Conservation (phyloP, 2,888 invertebrate genomes). For the Platycnemis pennipes region DNA sequence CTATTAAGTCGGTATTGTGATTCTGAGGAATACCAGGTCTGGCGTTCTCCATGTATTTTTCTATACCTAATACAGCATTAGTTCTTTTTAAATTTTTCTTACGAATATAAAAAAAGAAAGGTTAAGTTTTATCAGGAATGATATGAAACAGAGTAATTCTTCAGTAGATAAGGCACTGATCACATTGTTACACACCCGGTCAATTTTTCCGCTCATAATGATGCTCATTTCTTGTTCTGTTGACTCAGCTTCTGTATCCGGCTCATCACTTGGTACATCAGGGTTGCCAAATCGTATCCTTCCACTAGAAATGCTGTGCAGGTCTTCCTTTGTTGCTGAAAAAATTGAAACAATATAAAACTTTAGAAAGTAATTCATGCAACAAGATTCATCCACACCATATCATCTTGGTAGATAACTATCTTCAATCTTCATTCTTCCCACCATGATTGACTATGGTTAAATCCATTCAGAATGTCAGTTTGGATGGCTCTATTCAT, state of each 20-base stretch:
- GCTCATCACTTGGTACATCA: neutral
- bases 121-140: neutral
- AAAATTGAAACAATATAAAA: neutral
- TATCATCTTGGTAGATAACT: neutral
- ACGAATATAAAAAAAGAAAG: neutral
- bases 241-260: neutral
- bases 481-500: too few species aligned
- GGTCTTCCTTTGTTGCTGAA: neutral
- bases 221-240: neutral
- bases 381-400: neutral
- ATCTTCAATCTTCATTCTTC: constrained; percentile 1
- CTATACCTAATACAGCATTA: neutral
- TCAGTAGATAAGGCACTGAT: too few species aligned
- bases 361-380: neutral
- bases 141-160: neutral
- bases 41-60: neutral
- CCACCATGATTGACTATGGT: neutral
- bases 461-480: too few species aligned
- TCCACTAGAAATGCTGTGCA: neutral
- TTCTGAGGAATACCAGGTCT: neutral
- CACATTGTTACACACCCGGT: neutral
- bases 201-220: neutral
- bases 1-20: neutral
- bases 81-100: neutral
- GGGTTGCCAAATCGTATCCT: neutral